Conservation (phyloP, 2,888 invertebrate genomes). For the Patella depressa region DNA sequence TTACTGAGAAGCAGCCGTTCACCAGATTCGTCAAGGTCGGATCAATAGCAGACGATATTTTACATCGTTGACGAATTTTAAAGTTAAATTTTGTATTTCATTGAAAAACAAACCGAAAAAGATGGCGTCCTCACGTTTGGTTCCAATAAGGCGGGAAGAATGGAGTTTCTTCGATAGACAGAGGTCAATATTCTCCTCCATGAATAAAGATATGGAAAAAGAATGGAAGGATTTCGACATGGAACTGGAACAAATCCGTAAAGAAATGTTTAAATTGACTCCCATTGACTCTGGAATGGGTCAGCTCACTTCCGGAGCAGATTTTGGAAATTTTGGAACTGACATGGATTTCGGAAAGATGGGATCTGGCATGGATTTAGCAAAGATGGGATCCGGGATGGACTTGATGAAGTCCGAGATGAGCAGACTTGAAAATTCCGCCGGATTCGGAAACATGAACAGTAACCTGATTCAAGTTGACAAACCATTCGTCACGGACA, state of each 20-base stretch:
- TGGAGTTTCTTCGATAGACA: conserved; percentile 51
- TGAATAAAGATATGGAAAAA: conserved; percentile 37
- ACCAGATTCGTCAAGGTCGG: too few relatives aligned
- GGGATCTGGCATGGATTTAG: not conserved
- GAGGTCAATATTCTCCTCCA: conserved; percentile 36
- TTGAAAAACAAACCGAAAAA: not conserved
- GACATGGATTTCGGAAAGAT: conserved; percentile 5
- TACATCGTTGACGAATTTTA: too few relatives aligned
- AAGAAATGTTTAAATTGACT: conserved; percentile 52
- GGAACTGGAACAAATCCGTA: conserved; percentile 48
- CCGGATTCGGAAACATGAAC: conserved; percentile 17
- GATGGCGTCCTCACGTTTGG: conserved; percentile 35
- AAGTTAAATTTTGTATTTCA: too few relatives aligned
- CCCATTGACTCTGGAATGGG: not conserved
- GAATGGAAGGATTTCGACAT: conserved; percentile 46
- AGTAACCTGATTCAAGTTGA: conserved; percentile 43
- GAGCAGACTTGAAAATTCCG: not conserved
- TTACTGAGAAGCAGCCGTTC: too few relatives aligned
- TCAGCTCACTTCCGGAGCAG: conserved; percentile 1
- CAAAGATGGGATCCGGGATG: conserved; percentile 1
- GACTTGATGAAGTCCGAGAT: not conserved
- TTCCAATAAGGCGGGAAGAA: conserved; percentile 36
- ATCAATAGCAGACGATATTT: too few relatives aligned
- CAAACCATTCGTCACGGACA: conserved; percentile 52
- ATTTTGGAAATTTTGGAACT: conserved; percentile 1